Evolutionary conservation across 2,888 invertebrate genomes (phyloP).

Genomic region (Lycophotia porphyrea): DNA sequence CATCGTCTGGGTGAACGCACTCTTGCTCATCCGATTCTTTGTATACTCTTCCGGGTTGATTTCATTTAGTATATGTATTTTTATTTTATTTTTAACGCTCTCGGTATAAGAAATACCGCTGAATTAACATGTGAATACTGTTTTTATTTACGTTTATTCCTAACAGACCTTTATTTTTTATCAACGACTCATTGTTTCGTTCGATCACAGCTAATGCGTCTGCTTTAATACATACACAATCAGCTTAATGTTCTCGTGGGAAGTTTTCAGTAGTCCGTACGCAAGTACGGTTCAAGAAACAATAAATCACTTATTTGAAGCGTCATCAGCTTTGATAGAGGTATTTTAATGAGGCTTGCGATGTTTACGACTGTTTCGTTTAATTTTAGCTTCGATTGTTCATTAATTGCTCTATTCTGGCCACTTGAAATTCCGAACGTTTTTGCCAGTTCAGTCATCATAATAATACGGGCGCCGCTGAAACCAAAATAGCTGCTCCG

Average conservation of each 20-base stretch:
- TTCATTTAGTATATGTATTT: constrained; percentile 67
- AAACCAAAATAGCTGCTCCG: constrained; percentile 80
- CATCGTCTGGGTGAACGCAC: constrained; percentile 82
- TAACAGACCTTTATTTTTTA: constrained; percentile 46
- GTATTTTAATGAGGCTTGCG: constrained; percentile 52
- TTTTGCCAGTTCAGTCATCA: constrained; percentile 83
- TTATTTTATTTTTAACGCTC: constrained; percentile 63
- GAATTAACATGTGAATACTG: constrained; percentile 39
- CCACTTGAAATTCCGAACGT: constrained; percentile 80
- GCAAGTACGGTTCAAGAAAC: constrained; percentile 34
- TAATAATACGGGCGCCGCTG: constrained; percentile 78
- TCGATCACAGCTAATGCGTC: constrained; percentile 49
- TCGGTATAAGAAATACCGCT: constrained; percentile 22
- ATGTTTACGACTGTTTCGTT: constrained; percentile 35
- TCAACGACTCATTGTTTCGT: constrained; percentile 58
- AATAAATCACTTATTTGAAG: constrained; percentile 52
- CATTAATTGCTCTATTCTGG: constrained; percentile 72
- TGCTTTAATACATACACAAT: constrained; percentile 54
- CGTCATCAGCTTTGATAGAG: constrained; percentile 42
- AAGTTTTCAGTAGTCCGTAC: constrained; percentile 44
- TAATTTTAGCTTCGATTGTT: constrained; percentile 71
- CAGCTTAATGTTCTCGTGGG: constrained; percentile 61
- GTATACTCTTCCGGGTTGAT: constrained; percentile 77
- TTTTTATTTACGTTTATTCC: constrained; percentile 24
- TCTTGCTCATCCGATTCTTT: constrained; percentile 76